Percentiles rank a stretch among this genome's conserved stretches.
phyloP scores from a whole-genome alignment of 64 coral and sea anemone species.

The Cladopsammia gracilis region DNA sequence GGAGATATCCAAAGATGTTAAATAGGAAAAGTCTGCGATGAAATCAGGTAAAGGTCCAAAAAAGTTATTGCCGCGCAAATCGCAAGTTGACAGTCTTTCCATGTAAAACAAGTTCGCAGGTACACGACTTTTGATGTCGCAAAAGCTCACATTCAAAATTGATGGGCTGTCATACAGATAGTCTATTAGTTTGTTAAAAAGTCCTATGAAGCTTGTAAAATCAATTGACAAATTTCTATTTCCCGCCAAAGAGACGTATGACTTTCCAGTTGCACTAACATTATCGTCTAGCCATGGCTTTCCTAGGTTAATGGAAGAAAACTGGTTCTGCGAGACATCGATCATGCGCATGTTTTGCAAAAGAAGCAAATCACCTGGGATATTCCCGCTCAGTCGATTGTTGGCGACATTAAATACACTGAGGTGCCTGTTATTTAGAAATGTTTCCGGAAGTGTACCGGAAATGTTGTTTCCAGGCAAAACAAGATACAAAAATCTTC shows the following conservation, averaged over 20 bases:
- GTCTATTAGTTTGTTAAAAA: background rate
- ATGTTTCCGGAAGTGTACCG: background rate
- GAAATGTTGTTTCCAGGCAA: slow-evolving; percentile 38
- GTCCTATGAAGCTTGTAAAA: background rate
- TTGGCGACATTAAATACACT: slow-evolving; percentile 9
- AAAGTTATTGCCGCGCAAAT: slow-evolving; percentile 24
- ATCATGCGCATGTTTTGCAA: background rate
- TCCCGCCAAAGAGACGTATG: slow-evolving; percentile 13
- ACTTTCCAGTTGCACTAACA: background rate
- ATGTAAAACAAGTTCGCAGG: background rate
- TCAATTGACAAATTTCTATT: slow-evolving; percentile 54
- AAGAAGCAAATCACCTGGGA: slow-evolving; percentile 10
- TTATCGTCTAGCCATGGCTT: background rate
- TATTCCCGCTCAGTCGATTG: slow-evolving; percentile 21
- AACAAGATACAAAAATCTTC: background rate
- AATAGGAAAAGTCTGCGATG: background rate
- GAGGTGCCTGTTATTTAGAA: background rate
- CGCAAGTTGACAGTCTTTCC: background rate
- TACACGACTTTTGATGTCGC: slow-evolving; percentile 33
- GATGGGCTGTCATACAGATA: background rate
- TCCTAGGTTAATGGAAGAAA: slow-evolving; percentile 7
- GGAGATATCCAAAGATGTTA: slow-evolving; percentile 41
- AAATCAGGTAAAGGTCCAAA: slow-evolving; percentile 23
- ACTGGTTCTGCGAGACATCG: slow-evolving; percentile 49
- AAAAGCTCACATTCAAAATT: slow-evolving; percentile 36